Conservation (phyloP, 2,797 vertebrate species). For the Spea hammondii region DNA sequence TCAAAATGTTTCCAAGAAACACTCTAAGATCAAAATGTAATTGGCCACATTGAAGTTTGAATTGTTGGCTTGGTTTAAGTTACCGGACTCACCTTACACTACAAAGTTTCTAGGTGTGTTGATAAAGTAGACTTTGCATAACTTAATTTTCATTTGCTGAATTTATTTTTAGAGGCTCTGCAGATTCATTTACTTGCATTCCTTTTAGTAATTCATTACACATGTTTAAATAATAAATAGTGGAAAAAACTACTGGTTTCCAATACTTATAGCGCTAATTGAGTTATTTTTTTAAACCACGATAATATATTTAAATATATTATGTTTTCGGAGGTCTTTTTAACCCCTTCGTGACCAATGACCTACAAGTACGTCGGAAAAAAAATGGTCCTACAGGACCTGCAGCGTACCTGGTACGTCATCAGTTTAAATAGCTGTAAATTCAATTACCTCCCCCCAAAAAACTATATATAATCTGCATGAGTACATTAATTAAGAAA, state of each 20-base stretch:
- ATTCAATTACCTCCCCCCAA: too few species aligned
- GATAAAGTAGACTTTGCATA: constrained; percentile 33
- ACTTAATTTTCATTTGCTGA: constrained; percentile 39
- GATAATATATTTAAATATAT: too few species aligned
- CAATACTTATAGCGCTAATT: not conserved
- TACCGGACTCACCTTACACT: constrained; percentile 42
- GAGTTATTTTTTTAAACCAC: not conserved
- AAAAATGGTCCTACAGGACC: too few species aligned
- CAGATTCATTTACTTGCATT: constrained; percentile 27
- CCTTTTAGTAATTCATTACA: constrained; percentile 36
- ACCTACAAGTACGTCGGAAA: too few species aligned
- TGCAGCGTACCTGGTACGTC: too few species aligned
- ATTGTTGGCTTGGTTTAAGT: constrained; percentile 32
- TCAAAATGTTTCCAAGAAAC: constrained; percentile 31
- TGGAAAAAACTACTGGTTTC: constrained; percentile 15
- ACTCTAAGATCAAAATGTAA: constrained; percentile 43
- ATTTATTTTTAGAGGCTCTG: constrained; percentile 30
- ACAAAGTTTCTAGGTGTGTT: constrained; percentile 35
- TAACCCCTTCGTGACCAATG: too few species aligned
- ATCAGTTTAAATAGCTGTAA: too few species aligned
- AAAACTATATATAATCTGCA: too few species aligned
- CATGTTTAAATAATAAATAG: constrained; percentile 16
- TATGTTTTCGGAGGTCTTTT: too few species aligned
- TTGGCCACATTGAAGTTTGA: constrained; percentile 31
- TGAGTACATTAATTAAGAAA: too few species aligned